A percentile compares a stretch with the other conserved stretches of the same genome.
phyloP scores from a whole-genome alignment of 2,888 invertebrate species.

The Argyresthia goedartella region DNA sequence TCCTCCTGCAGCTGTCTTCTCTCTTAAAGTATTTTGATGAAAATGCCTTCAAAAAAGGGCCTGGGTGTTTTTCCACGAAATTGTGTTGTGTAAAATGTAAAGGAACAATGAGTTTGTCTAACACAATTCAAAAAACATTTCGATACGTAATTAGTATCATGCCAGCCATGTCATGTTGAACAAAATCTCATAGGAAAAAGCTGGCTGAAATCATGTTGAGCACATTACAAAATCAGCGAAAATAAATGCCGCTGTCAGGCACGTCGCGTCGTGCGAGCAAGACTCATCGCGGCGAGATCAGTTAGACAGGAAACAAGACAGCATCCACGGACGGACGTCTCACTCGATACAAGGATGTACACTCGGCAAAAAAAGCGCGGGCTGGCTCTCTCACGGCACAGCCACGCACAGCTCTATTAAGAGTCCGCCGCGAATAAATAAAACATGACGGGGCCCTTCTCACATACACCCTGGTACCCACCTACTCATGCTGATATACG shows the following conservation, averaged over 20 bases:
- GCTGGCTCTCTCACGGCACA: conserved; percentile 22
- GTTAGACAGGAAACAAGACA: conserved; percentile 58
- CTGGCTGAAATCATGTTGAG: too few species aligned
- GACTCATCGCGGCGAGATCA: conserved; percentile 1
- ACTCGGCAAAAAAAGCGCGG: conserved; percentile 63
- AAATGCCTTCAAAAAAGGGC: conserved; percentile 23
- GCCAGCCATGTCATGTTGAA: too few species aligned
- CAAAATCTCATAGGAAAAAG: too few species aligned
- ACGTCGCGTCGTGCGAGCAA: conserved; percentile 12
- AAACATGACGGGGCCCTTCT: conserved; percentile 68
- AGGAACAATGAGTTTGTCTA: background rate
- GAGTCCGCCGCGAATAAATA: conserved; percentile 64
- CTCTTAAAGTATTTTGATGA: conserved; percentile 30
- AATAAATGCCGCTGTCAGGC: conserved; percentile 58
- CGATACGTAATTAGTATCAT: too few species aligned
- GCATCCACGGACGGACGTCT: conserved; percentile 63
- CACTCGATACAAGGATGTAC: conserved; percentile 60
- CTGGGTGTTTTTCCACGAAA: background rate
- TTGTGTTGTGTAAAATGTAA: too few species aligned
- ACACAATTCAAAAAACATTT: background rate
- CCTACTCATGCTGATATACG: background rate
- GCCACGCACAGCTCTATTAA: conserved; percentile 68
- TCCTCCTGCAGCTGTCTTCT: conserved; percentile 52
- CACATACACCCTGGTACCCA: conserved; percentile 33
- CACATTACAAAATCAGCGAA: conserved; percentile 19